phyloP scores from a whole-genome alignment of 2,797 vertebrate genomes.

The Typhlichthys eigenmanni region DNA sequence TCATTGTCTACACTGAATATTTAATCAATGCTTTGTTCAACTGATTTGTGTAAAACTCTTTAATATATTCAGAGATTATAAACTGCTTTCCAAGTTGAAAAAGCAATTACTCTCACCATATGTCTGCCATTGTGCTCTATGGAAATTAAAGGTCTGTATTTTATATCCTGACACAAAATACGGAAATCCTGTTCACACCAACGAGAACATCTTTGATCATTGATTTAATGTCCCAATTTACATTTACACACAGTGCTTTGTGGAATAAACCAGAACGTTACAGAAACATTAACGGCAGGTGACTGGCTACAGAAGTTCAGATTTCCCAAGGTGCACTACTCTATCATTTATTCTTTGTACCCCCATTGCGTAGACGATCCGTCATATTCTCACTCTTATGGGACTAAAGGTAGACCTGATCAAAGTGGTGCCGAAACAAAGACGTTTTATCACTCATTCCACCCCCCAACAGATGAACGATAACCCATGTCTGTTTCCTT shows the following conservation, averaged over 20 bases:
- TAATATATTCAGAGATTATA: conserved; percentile 29
- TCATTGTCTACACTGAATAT: conserved; percentile 33
- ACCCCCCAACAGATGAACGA: conserved; percentile 60
- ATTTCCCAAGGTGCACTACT: conserved; percentile 53
- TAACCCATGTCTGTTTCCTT: conserved; percentile 70
- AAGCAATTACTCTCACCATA: conserved; percentile 50
- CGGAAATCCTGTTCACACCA: conserved; percentile 37
- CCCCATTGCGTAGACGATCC: conserved; percentile 37
- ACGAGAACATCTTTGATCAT: conserved; percentile 15
- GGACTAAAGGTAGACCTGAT: conserved; percentile 61
- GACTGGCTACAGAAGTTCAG: conserved; percentile 49
- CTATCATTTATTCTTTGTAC: conserved; percentile 25
- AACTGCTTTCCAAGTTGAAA: conserved; percentile 36
- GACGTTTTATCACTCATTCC: conserved; percentile 64
- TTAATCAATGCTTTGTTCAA: conserved; percentile 31
- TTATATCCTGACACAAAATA: conserved; percentile 32
- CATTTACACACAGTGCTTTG: conserved; percentile 12
- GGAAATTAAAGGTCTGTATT: conserved; percentile 15
- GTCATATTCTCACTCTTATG: conserved; percentile 48
- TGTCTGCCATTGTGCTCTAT: conserved; percentile 29
- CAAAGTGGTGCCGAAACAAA: conserved; percentile 59
- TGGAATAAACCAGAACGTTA: conserved; percentile 16
- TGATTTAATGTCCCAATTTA: conserved; percentile 2
- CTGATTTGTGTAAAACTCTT: conserved; percentile 51
- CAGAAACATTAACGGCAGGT: conserved; percentile 45